Evolutionary conservation across 2,888 invertebrate species (phyloP), one percentile per base, ranked within the genome.

Genomic region (Chrysodeixis includens): DNA sequence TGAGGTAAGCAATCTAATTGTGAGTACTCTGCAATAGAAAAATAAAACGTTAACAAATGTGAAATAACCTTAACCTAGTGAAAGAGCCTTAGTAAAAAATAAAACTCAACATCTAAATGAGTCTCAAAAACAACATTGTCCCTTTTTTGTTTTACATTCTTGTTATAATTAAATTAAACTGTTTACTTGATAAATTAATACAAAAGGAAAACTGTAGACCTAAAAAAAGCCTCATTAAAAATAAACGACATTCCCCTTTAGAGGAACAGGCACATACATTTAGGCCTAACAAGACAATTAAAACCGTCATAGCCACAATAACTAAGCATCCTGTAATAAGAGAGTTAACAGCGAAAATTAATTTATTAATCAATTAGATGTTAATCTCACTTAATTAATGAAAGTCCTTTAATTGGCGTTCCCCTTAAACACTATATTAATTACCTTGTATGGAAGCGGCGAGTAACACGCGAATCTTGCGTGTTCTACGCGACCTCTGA

Each of bases 331-430:
- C 68, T 51, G 74, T 82, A 82, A 82, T 80, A 79, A 77, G 78
- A 79, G 68, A 80, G 66, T 79, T 78, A 76, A 82, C 62, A 60
- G 65, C 59, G 65, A 81, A 76, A 83, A 79, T 67, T 82, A 80
- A 78, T 74, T 66, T 80, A 85, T 84, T 82, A 86, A 85, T 86
- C 86, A 85, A 83, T 86, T 76, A 85, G 87, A 87, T 88, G 71
- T 69, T 82, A 80, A 88, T 88, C 88, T 80, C 60, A 68, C 78
- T 84, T 86, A 88, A 89, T 87, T 87, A 88, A 88, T 87, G 85
- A 88, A 86, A 87, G 85, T 83, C 79, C 88, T 86, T 86, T 88
- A 89, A 90, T 89, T 88, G 87, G 88, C 82, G 81, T 86, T 86
- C 81, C 78, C 85, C 83, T 83, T 87, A 86, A 87, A 84, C 82